These are phyloP conservation scores for Vanessa cardui DNA, from an alignment of 2,888 invertebrate species.

Conservation along the genomic window DNA sequence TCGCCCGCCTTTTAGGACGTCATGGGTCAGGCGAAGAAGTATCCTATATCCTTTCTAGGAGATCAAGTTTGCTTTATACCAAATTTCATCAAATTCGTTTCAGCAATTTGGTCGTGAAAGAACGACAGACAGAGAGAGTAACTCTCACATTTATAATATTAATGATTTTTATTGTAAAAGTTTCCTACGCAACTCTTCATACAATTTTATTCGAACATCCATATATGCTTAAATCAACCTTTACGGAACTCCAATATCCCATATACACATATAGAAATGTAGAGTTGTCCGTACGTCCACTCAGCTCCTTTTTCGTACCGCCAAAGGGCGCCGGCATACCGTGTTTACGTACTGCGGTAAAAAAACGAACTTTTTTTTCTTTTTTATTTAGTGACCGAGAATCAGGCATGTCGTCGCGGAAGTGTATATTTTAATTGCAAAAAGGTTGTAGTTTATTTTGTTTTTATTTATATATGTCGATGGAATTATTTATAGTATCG, in stretches of 20 bases:
- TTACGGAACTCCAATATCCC: slow-evolving; percentile 27
- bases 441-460: slow-evolving; percentile 8
- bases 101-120: too few species aligned
- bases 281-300: slow-evolving; percentile 29
- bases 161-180: too few species aligned
- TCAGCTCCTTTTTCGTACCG: slow-evolving; percentile 32
- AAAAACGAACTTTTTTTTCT: slow-evolving; percentile 32
- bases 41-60: too few species aligned
- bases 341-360: slow-evolving; percentile 39
- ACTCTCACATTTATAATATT: too few species aligned
- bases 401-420: slow-evolving; percentile 22
- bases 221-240: slow-evolving; percentile 20
- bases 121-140: too few species aligned
- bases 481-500: not conserved
- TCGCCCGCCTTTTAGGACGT: too few species aligned
- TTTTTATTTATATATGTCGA: slow-evolving; percentile 9
- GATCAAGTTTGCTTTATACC: too few species aligned
- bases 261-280: slow-evolving; percentile 22
- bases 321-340: slow-evolving; percentile 41
- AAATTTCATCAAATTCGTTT: too few species aligned
- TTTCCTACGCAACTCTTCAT: not conserved
- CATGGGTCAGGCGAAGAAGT: too few species aligned
- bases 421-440: slow-evolving; percentile 25
- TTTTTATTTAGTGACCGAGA: slow-evolving; percentile 33
- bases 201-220: not conserved